Evolutionary conservation across 2,888 invertebrate species (phyloP).

Genomic region (Syrista parreyssii): DNA sequence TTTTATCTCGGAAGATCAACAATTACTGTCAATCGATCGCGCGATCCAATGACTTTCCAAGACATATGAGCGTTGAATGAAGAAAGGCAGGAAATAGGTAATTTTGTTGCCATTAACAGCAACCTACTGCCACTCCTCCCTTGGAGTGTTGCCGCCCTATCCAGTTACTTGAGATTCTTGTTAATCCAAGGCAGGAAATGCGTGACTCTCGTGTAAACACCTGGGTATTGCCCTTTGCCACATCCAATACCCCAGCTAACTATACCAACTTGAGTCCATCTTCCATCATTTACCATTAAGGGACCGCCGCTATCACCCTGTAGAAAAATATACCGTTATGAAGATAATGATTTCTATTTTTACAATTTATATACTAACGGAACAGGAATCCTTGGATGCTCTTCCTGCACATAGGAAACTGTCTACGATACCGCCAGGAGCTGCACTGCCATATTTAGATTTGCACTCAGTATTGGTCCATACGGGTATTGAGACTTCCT

Average conservation of each 20-base stretch:
- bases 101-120: conserved; percentile 12
- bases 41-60: not conserved
- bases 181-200: conserved; percentile 87
- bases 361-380: conserved; percentile 73
- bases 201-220: conserved; percentile 88
- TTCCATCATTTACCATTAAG: conserved; percentile 81
- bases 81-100: conserved; percentile 14
- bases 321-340: conserved; percentile 27
- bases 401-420: conserved; percentile 90
- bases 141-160: not conserved
- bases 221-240: conserved; percentile 91
- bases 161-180: conserved; percentile 78
- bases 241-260: conserved; percentile 95
- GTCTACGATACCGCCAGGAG: conserved; percentile 90
- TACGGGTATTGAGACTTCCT: conserved; percentile 86
- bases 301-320: conserved; percentile 93
- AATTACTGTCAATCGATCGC: not conserved
- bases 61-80: not conserved
- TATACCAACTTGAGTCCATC: conserved; percentile 87
- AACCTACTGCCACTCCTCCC: not conserved
- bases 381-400: conserved; percentile 88
- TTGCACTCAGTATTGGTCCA: conserved; percentile 85
- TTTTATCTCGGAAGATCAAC: not conserved
- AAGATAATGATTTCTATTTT: not conserved
- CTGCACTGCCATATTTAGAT: conserved; percentile 83